A percentile compares a stretch with the other conserved stretches of the same genome.
Evolutionary conservation across 2,113 vertebrate genomes (phyloP).

Genomic region (Sisor rabdophorus): DNA sequence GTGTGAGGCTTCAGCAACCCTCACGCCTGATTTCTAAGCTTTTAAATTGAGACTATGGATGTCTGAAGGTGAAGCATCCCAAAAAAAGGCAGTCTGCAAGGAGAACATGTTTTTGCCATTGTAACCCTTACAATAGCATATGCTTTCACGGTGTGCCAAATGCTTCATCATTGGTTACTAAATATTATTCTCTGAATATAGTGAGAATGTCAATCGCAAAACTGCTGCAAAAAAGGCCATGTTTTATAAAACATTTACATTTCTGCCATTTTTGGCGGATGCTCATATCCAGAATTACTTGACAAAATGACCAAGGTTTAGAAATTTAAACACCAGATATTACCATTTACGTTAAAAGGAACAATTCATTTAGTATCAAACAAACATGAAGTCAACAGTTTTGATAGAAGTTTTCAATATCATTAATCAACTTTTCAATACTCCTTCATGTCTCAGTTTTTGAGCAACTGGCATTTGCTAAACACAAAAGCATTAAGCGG

Average conservation of each 20-base stretch:
- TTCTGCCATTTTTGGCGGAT: too few relatives aligned
- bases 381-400: too few relatives aligned
- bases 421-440: too few relatives aligned
- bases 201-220: not conserved
- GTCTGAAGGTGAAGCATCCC: not conserved
- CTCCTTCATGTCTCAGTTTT: too few relatives aligned
- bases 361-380: too few relatives aligned
- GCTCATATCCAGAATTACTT: too few relatives aligned
- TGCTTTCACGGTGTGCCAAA: not conserved
- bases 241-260: too few relatives aligned
- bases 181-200: not conserved
- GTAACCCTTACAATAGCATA: not conserved
- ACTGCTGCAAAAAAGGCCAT: too few relatives aligned
- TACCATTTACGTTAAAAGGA: too few relatives aligned
- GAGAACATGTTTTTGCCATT: not conserved
- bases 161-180: not conserved
- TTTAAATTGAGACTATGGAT: not conserved
- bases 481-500: not conserved
- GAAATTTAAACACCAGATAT: too few relatives aligned
- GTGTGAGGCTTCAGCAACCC: constrained; percentile 14
- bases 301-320: too few relatives aligned
- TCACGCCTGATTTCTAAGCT: constrained; percentile 10
- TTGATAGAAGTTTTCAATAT: not conserved
- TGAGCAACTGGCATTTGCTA: not conserved
- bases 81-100: not conserved